These are phyloP conservation scores for Hermaeophaga mercurialis DNA, from an alignment of 2,888 invertebrate species.

Conservation along the genomic window DNA sequence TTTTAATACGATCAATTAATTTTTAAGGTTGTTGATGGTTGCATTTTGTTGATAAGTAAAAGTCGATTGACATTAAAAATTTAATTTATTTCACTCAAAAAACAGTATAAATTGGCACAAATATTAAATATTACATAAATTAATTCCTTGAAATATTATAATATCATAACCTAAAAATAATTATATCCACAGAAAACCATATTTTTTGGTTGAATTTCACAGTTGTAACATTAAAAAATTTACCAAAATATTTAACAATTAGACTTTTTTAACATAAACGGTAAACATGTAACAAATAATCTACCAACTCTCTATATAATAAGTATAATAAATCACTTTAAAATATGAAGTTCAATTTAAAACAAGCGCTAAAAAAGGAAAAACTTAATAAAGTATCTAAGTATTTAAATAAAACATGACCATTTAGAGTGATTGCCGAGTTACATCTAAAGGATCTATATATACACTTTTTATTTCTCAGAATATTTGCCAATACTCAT, in stretches of 20 bases:
- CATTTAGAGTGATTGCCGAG: conserved; percentile 17
- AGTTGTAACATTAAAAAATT: conserved; percentile 32
- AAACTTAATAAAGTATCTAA: conserved; percentile 36
- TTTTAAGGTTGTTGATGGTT: conserved; percentile 29
- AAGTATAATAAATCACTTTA: conserved; percentile 35
- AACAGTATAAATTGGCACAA: conserved; percentile 48
- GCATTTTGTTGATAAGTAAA: conserved; percentile 39
- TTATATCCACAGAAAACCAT: conserved; percentile 25
- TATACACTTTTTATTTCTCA: conserved; percentile 20
- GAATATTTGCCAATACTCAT: too few relatives aligned
- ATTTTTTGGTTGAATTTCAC: conserved; percentile 37
- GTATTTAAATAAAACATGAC: conserved; percentile 29
- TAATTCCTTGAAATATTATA: conserved; percentile 32
- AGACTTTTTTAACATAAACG: conserved; percentile 33
- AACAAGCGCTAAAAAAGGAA: conserved; percentile 36
- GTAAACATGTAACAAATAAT: conserved; percentile 32
- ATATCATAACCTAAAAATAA: conserved; percentile 31
- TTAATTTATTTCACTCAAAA: conserved; percentile 45
- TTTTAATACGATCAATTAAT: background rate
- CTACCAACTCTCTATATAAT: conserved; percentile 25
- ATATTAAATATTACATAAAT: conserved; percentile 40
- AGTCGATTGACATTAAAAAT: conserved; percentile 32
- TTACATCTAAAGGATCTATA: conserved; percentile 21
- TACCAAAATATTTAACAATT: conserved; percentile 35
- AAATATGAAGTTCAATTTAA: conserved; percentile 35